Conservation (phyloP, 2,797 vertebrate genomes). For the Gymnodraco acuticeps region DNA sequence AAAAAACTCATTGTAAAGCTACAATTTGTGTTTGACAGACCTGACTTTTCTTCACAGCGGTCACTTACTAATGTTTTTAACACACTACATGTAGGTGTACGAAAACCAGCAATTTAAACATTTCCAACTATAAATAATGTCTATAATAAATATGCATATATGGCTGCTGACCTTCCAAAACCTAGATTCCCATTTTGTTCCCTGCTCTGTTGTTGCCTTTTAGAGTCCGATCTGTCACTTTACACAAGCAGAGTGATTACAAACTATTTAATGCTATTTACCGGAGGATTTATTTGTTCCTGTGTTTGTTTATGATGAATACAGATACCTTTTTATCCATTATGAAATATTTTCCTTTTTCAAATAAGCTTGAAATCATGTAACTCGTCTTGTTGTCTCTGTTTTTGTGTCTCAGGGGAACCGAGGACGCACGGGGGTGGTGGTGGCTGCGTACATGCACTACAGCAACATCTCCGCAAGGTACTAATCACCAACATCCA, state of each 20-base stretch:
- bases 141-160: too few species aligned
- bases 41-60: too few species aligned
- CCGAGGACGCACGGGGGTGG: conserved; percentile 92
- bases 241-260: conserved; percentile 24
- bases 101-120: too few species aligned
- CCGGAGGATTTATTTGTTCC: conserved; percentile 19
- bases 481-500: conserved; percentile 71
- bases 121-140: too few species aligned
- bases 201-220: too few species aligned
- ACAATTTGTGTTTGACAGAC: too few species aligned
- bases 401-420: conserved; percentile 86
- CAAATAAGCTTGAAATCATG: conserved; percentile 6
- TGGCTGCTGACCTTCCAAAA: conserved; percentile 4
- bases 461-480: conserved; percentile 98
- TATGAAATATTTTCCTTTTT: conserved; percentile 26
- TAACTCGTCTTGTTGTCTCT: conserved; percentile 2
- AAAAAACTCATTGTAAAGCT: too few species aligned
- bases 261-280: conserved; percentile 24
- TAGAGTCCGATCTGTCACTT: not conserved
- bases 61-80: too few species aligned
- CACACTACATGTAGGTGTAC: too few species aligned
- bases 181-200: not conserved
- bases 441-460: conserved; percentile 96
- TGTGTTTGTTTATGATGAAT: not conserved
- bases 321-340: not conserved